Conservation (phyloP, 2,797 vertebrate genomes). For the Halcyon smyrnensis region DNA sequence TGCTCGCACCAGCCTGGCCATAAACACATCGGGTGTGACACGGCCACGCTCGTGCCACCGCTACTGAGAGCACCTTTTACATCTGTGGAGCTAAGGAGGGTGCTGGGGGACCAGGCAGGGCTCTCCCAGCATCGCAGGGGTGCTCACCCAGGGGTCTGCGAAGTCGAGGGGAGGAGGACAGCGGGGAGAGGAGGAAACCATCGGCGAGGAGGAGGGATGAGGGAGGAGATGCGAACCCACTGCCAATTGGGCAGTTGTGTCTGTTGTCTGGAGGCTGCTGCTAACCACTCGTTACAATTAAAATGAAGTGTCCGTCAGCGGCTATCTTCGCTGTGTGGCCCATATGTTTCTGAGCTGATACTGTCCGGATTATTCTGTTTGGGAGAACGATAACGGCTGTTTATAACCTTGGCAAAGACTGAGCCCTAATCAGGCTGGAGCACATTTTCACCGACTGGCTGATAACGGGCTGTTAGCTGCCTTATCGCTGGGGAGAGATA, state of each 20-base stretch:
- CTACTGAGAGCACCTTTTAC: fast-evolving
- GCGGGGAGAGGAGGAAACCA: neutral
- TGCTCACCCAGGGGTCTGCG: neutral
- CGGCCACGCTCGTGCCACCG: fast-evolving
- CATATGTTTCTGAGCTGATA: conserved; percentile 98
- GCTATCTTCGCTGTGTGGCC: conserved; percentile 94
- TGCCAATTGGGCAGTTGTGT: conserved; percentile 78
- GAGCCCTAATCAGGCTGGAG: conserved; percentile 97
- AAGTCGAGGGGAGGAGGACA: neutral
- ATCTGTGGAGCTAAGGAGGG: neutral
- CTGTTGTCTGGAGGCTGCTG: conserved; percentile 80
- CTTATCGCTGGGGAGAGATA: conserved; percentile 90
- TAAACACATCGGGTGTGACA: neutral
- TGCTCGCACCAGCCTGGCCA: fast-evolving
- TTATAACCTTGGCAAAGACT: conserved; percentile 99
- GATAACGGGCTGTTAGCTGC: conserved; percentile 96
- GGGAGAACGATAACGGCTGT: conserved; percentile 96
- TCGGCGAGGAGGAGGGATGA: neutral
- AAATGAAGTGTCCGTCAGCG: conserved; percentile 95
- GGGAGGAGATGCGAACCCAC: conserved; percentile 26
- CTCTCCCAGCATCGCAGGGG: neutral
- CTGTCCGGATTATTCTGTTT: conserved; percentile 96
- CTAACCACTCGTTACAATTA: conserved; percentile 91
- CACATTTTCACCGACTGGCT: conserved; percentile 96
- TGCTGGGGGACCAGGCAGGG: fast-evolving